Base-by-base conservation (phyloP, 2,797 vertebrate species). In the Tadarida brasiliensis region DNA sequence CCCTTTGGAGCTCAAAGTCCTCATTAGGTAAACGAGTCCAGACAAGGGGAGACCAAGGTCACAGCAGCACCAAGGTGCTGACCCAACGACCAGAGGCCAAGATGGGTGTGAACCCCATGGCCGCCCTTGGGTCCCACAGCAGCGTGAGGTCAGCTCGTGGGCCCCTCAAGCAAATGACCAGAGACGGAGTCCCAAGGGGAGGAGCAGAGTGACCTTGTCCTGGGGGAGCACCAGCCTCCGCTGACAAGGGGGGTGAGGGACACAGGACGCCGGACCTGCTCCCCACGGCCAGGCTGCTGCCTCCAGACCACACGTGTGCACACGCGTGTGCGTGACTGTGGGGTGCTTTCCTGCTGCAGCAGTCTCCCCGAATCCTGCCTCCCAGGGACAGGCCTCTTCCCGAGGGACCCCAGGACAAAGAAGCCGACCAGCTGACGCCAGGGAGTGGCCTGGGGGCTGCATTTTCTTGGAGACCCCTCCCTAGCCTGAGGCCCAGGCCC, bases 261-360 rank as follows among this genome's bases (percentile, higher is more conserved):
- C 1, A 6, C 30, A n/a, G 51, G 88, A 57, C 10, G 1, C 67
- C 56, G 11, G 15, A 5, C 44, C 6, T 1, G 28, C 81, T 19
- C 76, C 17, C 44, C 39, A 0, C 1, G 35, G 28, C 51, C 26
- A 14, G n/a, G 76, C 35, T 0, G 2, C 12, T 30, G n/a, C 30
- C 0, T 0, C 33, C 44, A 35, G 30, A 20, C 28, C 7, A 6
- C 1, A 20, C 0, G 1, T 0, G 7, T 7, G 4, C 47, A 16
- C 17, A 33, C 5, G 3, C 1, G 0, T 14, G 33, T 16, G n/a
- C 20, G 4, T 5, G 15, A 0, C 1, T 9, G 1, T 26, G 10
- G 59, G 28, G 16, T 4, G 33, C 47, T 7, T 10, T 44, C 56
- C 65, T 30, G 26, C 10, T 3, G 11, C 11, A 1, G 63, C 56